Percentiles rank a stretch among this genome's conserved stretches.
These are phyloP conservation scores for Macropodus opercularis DNA, from an alignment of 2,797 vertebrate species.

Conservation along the genomic window DNA sequence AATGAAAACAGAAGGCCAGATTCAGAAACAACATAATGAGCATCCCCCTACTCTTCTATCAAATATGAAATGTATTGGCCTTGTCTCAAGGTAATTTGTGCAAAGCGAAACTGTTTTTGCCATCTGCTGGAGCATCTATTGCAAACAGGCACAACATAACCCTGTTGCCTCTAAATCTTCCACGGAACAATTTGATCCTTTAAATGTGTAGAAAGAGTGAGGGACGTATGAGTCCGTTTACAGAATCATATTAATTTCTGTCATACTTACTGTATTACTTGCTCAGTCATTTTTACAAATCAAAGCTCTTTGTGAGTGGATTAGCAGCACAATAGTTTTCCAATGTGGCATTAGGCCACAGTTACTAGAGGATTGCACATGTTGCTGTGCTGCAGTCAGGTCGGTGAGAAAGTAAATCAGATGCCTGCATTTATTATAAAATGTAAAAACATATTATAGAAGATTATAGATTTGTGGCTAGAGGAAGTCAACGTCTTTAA, in stretches of 20 bases:
- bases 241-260: conserved; percentile 72
- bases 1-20: conserved; percentile 52
- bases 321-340: conserved; percentile 77
- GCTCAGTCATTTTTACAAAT: conserved; percentile 73
- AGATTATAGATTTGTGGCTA: not conserved
- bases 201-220: conserved; percentile 15
- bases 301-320: conserved; percentile 74
- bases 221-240: conserved; percentile 69
- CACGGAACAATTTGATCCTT: conserved; percentile 22
- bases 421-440: conserved; percentile 15
- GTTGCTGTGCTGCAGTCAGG: conserved; percentile 32
- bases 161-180: conserved; percentile 22
- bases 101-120: conserved; percentile 44
- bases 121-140: conserved; percentile 31
- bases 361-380: conserved; percentile 61
- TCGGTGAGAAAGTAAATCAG: conserved; percentile 26
- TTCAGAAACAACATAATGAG: conserved; percentile 46
- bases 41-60: conserved; percentile 22
- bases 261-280: conserved; percentile 62
- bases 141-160: conserved; percentile 31
- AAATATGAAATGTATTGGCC: conserved; percentile 47
- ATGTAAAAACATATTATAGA: not conserved
- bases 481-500: not conserved
- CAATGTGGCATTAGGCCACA: conserved; percentile 72
- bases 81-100: conserved; percentile 61